Evolutionary conservation across 2,888 invertebrate genomes (phyloP).

Genomic region (Temnothorax unifasciatus): DNA sequence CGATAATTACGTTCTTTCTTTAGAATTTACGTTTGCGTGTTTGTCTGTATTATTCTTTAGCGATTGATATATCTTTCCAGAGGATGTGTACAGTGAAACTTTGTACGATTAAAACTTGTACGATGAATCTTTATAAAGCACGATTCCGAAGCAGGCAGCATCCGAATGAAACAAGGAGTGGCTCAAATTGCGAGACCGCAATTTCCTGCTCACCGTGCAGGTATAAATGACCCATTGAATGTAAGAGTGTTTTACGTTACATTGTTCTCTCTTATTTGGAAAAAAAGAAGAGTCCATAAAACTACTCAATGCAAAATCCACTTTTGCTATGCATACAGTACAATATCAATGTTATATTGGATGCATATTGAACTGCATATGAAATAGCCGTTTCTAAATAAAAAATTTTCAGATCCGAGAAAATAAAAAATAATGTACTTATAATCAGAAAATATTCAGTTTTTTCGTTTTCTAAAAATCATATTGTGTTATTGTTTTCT

Average conservation of each 20-base stretch:
- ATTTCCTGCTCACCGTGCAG: conserved; percentile 43
- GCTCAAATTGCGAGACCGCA: conserved; percentile 14
- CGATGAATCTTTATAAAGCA: conserved; percentile 1
- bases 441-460: neutral
- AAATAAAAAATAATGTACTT: neutral
- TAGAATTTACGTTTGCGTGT: neutral
- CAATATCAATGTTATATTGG: neutral
- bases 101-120: neutral
- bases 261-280: conserved; percentile 31
- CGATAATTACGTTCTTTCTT: neutral
- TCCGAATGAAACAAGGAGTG: conserved; percentile 48
- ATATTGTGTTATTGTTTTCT: neutral
- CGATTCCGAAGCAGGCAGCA: conserved; percentile 20
- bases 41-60: neutral
- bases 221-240: conserved; percentile 49
- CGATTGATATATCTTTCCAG: neutral
- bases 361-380: neutral
- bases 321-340: neutral
- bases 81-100: neutral
- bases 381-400: neutral
- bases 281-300: neutral
- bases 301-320: neutral
- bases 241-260: conserved; percentile 23
- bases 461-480: neutral
- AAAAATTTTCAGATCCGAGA: neutral